Percentiles rank a stretch among this genome's conserved stretches.
phyloP scores from a whole-genome alignment of 2,888 invertebrate genomes.

The Carpatolechia fugitivella region DNA sequence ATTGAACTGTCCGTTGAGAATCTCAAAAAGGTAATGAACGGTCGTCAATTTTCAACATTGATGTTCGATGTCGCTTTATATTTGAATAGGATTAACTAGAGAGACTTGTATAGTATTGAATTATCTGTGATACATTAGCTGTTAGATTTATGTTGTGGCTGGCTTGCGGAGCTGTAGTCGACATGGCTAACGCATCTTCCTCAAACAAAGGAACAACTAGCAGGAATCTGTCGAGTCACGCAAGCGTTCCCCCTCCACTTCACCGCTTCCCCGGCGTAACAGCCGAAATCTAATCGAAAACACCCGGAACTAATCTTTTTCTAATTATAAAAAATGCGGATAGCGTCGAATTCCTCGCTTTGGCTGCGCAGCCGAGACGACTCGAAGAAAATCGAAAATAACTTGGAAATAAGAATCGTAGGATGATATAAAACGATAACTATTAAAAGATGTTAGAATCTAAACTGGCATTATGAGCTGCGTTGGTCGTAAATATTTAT shows the following conservation, averaged over 20 bases:
- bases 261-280: constrained; percentile 35
- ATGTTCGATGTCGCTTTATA: neutral
- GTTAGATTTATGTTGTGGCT: no score
- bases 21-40: neutral
- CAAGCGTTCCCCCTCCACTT: constrained; percentile 36
- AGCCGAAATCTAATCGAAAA: constrained; percentile 72
- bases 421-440: constrained; percentile 10
- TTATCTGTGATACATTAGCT: no score
- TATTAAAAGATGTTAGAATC: neutral
- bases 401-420: constrained; percentile 12
- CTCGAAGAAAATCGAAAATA: constrained; percentile 38
- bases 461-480: neutral
- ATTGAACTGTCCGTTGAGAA: neutral
- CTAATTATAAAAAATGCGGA: constrained; percentile 65
- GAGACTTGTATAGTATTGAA: neutral
- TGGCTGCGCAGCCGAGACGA: constrained; percentile 39
- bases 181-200: no score
- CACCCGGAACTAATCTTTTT: constrained; percentile 73
- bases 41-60: neutral
- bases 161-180: no score
- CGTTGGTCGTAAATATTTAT: constrained; percentile 16
- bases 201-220: constrained; percentile 59
- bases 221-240: constrained; percentile 73
- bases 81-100: neutral
- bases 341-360: constrained; percentile 48